Evolutionary conservation across 2,797 vertebrate genomes (phyloP), one percentile per base, ranked within the genome.

Genomic region (Decapterus maruadsi): DNA sequence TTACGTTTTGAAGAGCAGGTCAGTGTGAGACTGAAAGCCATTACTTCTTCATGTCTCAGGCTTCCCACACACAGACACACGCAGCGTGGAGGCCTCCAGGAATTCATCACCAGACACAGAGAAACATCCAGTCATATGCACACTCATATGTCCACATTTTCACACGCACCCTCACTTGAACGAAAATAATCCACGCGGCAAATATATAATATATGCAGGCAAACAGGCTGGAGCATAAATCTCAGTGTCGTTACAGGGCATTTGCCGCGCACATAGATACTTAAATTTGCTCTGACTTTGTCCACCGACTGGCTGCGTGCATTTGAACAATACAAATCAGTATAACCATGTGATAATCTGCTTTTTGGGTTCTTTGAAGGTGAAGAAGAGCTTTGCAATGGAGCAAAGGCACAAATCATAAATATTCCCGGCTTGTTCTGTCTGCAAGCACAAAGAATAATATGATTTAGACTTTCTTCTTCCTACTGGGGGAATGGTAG

Each of bases 1-100:
- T 76, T 69, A 45, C 29, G 2, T 78, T 77, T 77, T 80, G 67
- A 81, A 69, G 68, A 87, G 83, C 56, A 22, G 77, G 87, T 89
- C 83, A 72, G 73, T 31, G 68, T 7, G 69, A 66, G 66, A 61
- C 68, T 79, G 69, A 78, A 69, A 82, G 77, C 66, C 68, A 8
- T 89, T 75, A 68, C 67, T 83, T 80, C 45, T 34, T 57, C 38
- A 12, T 55, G 65, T 84, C 75, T 81, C 76, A 60, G 69, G 64
- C 75, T 62, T 71, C 54, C n/a, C 56, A 73, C 71, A 73, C 71
- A 63, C 72, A 64, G 77, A 22, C 46, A 75, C n/a, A n/a, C n/a
- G 57, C 55, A 26, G 68, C n/a, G 42, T 16, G 8, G 59, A 38
- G 34, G 68, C 61, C 62, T 72, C 38, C 17, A 46, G 72, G 77